Conservation (phyloP, 2,113 vertebrate species). For the Pogonocichla stellata region DNA sequence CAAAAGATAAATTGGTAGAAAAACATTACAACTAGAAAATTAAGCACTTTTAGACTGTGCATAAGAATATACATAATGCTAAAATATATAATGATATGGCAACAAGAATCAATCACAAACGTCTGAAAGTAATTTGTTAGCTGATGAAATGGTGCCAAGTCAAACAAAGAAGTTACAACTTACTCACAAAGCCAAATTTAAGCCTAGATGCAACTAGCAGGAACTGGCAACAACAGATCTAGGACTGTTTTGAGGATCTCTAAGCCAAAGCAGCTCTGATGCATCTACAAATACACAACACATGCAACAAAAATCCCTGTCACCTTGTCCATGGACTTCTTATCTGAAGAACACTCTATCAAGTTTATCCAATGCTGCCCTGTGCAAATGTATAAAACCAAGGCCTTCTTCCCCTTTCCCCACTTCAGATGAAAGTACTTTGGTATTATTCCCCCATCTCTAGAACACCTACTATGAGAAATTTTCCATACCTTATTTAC, state of each 20-base stretch:
- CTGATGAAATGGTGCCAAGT: background rate
- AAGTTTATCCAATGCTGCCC: background rate
- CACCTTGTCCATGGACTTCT: background rate
- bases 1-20: background rate
- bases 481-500: background rate
- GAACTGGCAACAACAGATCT: background rate
- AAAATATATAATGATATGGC: background rate
- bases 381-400: background rate
- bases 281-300: background rate
- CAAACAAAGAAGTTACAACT: background rate
- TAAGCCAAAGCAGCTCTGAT: background rate
- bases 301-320: background rate
- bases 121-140: background rate
- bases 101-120: background rate
- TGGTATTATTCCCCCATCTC: background rate
- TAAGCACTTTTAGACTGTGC: background rate
- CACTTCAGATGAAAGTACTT: background rate
- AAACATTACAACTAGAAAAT: background rate
- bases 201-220: background rate
- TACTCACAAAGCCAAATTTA: background rate
- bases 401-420: background rate
- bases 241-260: background rate
- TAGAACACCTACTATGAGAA: background rate
- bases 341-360: background rate
- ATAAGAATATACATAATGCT: background rate